These are phyloP conservation scores for Pomacea canaliculata DNA, from an alignment of 2,888 invertebrate genomes.

Conservation along the genomic window DNA sequence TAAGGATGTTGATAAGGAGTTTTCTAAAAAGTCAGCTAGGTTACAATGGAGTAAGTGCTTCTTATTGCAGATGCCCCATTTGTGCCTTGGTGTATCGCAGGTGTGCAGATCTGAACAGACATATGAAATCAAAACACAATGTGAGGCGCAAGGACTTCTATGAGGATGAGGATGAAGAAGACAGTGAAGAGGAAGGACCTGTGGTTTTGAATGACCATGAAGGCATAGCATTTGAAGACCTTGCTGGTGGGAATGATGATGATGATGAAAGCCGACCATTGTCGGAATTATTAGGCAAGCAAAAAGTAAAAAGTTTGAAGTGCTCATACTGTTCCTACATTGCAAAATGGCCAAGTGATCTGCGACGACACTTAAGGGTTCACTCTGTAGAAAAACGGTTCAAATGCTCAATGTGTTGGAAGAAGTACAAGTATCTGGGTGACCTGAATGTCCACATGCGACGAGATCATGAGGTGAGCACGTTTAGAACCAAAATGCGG, in stretches of 20 bases:
- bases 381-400: slow-evolving; percentile 66
- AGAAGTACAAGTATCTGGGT: slow-evolving; percentile 80
- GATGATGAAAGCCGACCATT: slow-evolving; percentile 18
- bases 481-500: not conserved
- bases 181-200: slow-evolving; percentile 5
- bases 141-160: slow-evolving; percentile 46
- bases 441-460: slow-evolving; percentile 80
- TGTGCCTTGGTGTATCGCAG: slow-evolving; percentile 31
- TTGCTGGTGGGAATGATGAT: slow-evolving; percentile 24
- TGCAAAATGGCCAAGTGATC: slow-evolving; percentile 69
- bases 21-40: not conserved
- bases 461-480: slow-evolving; percentile 74
- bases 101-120: slow-evolving; percentile 61
- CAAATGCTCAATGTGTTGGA: slow-evolving; percentile 76
- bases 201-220: slow-evolving; percentile 15
- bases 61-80: slow-evolving; percentile 31
- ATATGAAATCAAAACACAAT: slow-evolving; percentile 65
- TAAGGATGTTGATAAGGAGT: not conserved
- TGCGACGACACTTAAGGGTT: slow-evolving; percentile 65
- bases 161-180: slow-evolving; percentile 9
- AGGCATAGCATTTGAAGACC: slow-evolving; percentile 31
- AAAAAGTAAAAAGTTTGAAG: slow-evolving; percentile 17
- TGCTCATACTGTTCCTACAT: slow-evolving; percentile 68
- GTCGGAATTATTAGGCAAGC: slow-evolving; percentile 3
- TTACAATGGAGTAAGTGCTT: not conserved